Percentiles rank a stretch among this genome's conserved stretches.
These are phyloP conservation scores for Lithophane ornitopus DNA, from an alignment of 2,888 invertebrate species.

Conservation along the genomic window DNA sequence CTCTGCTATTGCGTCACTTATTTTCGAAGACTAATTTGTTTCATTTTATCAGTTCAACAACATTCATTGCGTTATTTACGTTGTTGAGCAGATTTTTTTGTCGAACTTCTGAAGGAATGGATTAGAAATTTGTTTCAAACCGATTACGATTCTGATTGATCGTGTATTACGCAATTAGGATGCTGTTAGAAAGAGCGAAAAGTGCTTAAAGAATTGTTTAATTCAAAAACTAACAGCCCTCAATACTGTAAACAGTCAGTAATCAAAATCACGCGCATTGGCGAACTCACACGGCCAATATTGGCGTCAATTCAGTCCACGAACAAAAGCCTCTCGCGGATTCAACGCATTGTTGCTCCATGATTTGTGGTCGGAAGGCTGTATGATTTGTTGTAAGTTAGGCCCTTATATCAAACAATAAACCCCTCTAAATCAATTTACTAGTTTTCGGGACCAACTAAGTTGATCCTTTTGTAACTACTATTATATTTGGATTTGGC, in stretches of 20 bases:
- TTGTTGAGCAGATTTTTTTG: too few relatives aligned
- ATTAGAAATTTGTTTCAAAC: too few relatives aligned
- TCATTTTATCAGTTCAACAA: too few relatives aligned
- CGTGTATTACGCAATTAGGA: too few relatives aligned
- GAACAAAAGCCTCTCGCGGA: conserved; percentile 44
- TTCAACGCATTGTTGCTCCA: conserved; percentile 53
- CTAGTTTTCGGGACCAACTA: conserved; percentile 35
- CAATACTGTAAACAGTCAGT: not conserved
- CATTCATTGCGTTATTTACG: too few relatives aligned
- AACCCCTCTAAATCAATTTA: conserved; percentile 58
- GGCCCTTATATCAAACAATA: conserved; percentile 58
- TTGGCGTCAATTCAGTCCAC: conserved; percentile 38
- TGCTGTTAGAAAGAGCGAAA: not conserved
- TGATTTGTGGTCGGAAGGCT: conserved; percentile 61
- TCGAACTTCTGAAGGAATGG: too few relatives aligned
- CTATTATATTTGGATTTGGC: conserved; percentile 6
- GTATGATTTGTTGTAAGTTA: conserved; percentile 60
- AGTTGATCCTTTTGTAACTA: conserved; percentile 35
- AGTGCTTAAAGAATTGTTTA: not conserved
- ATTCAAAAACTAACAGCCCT: not conserved
- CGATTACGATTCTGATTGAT: too few relatives aligned
- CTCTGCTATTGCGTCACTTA: too few relatives aligned
- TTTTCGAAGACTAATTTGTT: too few relatives aligned
- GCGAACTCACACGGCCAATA: conserved; percentile 31
- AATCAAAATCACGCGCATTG: conserved; percentile 19